These are phyloP conservation scores for Xestia ashworthii DNA, from an alignment of 2,888 invertebrate genomes.

Conservation along the genomic window DNA sequence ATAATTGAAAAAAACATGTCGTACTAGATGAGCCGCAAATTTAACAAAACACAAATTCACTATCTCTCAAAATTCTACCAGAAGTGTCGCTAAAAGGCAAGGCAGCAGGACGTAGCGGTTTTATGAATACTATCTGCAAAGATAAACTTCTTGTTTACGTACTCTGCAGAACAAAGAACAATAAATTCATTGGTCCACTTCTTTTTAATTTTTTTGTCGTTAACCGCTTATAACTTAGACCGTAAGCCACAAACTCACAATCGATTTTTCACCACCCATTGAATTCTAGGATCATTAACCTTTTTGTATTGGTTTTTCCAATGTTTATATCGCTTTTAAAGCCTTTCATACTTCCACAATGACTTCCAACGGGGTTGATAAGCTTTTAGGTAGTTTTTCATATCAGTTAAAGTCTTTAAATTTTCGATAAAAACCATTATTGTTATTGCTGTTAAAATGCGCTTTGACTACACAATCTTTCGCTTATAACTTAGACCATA, in stretches of 20 bases:
- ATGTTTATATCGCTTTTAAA: conserved; percentile 1
- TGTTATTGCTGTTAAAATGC: neutral
- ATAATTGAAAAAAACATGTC: no score
- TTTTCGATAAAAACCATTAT: neutral
- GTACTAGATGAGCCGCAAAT: no score
- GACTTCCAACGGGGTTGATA: neutral
- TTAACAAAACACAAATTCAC: no score
- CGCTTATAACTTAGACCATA: conserved; percentile 15
- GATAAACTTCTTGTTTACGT: no score
- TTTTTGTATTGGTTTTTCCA: conserved; percentile 11
- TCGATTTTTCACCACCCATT: conserved; percentile 39
- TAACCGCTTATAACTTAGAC: neutral
- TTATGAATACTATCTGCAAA: no score
- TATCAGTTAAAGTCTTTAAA: neutral
- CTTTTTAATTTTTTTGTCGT: neutral
- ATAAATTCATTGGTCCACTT: no score
- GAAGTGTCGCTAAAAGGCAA: no score
- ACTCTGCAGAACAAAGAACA: no score
- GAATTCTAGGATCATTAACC: conserved; percentile 37
- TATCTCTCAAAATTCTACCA: no score
- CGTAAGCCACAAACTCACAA: conserved; percentile 3
- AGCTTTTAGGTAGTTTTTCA: neutral
- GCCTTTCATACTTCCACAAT: neutral
- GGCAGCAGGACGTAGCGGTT: no score
- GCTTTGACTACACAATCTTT: neutral